phyloP scores from a whole-genome alignment of 2,113 vertebrate species.

The Thunnus maccoyii region DNA sequence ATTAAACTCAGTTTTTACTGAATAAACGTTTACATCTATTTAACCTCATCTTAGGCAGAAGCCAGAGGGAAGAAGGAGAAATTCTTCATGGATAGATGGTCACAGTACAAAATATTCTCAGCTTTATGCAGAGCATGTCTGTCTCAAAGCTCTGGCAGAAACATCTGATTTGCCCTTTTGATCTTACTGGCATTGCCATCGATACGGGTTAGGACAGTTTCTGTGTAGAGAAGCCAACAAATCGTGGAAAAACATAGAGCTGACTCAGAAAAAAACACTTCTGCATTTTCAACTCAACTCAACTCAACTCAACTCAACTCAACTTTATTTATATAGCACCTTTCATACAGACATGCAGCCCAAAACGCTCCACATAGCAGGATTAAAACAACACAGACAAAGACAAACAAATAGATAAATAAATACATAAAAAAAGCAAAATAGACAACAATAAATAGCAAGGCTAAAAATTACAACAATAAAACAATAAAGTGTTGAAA shows the following conservation, averaged over 20 bases:
- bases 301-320: too few relatives aligned
- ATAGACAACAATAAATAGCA: background rate
- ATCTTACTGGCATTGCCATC: background rate
- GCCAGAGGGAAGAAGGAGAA: background rate
- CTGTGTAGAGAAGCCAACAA: conserved; percentile 21
- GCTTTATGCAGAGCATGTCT: background rate
- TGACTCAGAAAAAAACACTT: background rate
- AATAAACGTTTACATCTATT: background rate
- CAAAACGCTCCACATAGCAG: too few relatives aligned
- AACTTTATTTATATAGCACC: too few relatives aligned
- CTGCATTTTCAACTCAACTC: too few relatives aligned
- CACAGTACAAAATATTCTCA: conserved; percentile 3
- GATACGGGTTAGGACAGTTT: background rate
- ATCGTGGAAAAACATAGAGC: background rate
- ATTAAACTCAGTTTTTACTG: background rate
- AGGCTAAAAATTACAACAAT: background rate
- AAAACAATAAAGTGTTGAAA: too few relatives aligned
- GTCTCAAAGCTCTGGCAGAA: background rate
- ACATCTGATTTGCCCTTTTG: background rate
- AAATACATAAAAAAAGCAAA: too few relatives aligned
- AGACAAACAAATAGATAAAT: too few relatives aligned
- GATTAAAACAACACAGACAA: too few relatives aligned
- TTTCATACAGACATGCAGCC: too few relatives aligned
- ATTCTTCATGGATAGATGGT: conserved; percentile 22
- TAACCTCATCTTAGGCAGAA: background rate